Conservation (phyloP, 2,888 invertebrate genomes). For the Schizaphis graminum region DNA sequence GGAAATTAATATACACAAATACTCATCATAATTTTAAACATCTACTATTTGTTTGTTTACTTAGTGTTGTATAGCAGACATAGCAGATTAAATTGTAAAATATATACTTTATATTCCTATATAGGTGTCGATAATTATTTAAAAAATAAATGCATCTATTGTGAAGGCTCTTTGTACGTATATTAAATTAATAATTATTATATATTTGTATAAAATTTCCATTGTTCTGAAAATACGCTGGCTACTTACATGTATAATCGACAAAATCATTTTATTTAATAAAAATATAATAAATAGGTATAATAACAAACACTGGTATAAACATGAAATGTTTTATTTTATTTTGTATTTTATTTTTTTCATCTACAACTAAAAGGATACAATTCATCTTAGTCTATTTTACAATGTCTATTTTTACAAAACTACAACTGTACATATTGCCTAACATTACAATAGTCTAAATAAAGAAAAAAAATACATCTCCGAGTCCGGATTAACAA, state of each 20-base stretch:
- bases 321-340: conserved; percentile 40
- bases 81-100: background rate
- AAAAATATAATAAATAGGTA: background rate
- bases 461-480: conserved; percentile 51
- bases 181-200: background rate
- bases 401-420: conserved; percentile 62
- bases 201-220: background rate
- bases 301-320: background rate
- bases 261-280: background rate
- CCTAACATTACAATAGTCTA: conserved; percentile 50
- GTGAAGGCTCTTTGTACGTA: background rate
- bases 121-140: background rate
- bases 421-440: conserved; percentile 61
- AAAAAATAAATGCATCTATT: background rate
- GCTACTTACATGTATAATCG: background rate
- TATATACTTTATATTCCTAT: background rate
- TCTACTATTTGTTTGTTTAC: background rate
- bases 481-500: conserved; percentile 52
- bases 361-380: conserved; percentile 62
- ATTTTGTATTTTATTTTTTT: conserved; percentile 46
- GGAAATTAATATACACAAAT: background rate
- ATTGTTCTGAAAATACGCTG: background rate
- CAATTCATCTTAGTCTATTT: conserved; percentile 55
- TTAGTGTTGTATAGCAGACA: background rate
- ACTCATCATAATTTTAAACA: background rate